Percentiles rank a stretch among this genome's conserved stretches.
Conservation (phyloP, 2,797 vertebrate species). For the Chiroxiphia lanceolata region DNA sequence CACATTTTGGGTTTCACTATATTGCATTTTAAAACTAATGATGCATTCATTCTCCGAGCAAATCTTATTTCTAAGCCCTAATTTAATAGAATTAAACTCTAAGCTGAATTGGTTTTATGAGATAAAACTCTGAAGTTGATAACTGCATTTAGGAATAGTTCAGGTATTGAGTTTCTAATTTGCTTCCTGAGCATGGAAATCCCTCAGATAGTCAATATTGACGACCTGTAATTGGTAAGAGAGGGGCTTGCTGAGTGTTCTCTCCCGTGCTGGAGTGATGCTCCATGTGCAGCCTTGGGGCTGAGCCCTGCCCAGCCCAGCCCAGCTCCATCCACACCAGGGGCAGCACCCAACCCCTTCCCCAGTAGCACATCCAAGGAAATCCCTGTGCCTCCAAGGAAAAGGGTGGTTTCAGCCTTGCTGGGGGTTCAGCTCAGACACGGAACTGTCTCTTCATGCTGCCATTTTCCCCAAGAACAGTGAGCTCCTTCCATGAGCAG, state of each 20-base stretch:
- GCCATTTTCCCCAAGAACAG: background rate
- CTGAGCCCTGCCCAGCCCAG: background rate
- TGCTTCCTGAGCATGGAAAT: slow-evolving; percentile 80
- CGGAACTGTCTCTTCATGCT: fast-evolving
- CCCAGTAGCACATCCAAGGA: background rate
- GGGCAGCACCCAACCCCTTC: background rate
- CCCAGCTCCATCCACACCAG: background rate
- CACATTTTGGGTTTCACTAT: slow-evolving; percentile 78
- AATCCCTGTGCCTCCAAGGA: background rate
- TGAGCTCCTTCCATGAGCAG: background rate
- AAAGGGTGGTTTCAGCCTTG: background rate
- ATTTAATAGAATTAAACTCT: slow-evolving; percentile 84
- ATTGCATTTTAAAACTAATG: slow-evolving; percentile 81
- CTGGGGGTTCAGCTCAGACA: background rate
- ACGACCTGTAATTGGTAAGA: slow-evolving; percentile 79
- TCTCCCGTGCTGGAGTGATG: background rate
- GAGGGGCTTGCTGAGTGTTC: slow-evolving; percentile 64
- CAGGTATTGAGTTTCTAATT: slow-evolving; percentile 85
- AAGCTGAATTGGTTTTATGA: slow-evolving; percentile 83
- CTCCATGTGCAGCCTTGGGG: fast-evolving
- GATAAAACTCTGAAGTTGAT: slow-evolving; percentile 84
- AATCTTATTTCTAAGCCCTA: slow-evolving; percentile 83
- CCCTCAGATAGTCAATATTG: slow-evolving; percentile 83
- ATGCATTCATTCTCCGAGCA: slow-evolving; percentile 78
- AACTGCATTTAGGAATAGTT: slow-evolving; percentile 82